phyloP scores from a whole-genome alignment of 2,797 vertebrate genomes.

The Alfaro cultratus region DNA sequence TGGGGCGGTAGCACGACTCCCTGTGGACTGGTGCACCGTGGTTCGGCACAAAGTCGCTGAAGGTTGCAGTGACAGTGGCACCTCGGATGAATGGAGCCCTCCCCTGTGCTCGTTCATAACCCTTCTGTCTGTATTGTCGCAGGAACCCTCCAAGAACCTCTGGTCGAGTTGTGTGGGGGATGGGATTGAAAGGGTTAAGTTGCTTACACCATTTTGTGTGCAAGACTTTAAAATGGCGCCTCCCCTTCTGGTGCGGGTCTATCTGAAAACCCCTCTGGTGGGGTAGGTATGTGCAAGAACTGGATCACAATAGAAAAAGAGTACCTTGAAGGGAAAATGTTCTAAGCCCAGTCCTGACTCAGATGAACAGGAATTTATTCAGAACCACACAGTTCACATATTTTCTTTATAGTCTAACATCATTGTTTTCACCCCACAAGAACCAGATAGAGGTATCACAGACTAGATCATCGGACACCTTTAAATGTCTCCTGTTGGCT shows the following conservation, averaged over 20 bases:
- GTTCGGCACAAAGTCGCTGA: constrained; percentile 11
- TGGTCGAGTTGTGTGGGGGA: constrained; percentile 17
- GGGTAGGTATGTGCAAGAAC: constrained; percentile 18
- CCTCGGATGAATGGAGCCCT: constrained; percentile 6
- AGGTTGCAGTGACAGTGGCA: background rate
- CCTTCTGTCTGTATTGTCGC: background rate
- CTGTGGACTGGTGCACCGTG: constrained; percentile 51
- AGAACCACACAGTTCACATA: background rate
- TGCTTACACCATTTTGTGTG: constrained; percentile 70
- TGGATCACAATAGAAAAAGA: background rate
- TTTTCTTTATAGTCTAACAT: constrained; percentile 6
- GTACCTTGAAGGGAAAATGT: background rate
- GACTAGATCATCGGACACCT: background rate
- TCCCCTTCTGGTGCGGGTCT: constrained; percentile 16
- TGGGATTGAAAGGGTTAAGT: constrained; percentile 68
- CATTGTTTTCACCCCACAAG: background rate
- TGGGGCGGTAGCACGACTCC: constrained; percentile 35
- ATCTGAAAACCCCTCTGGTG: constrained; percentile 16
- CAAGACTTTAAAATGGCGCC: constrained; percentile 69
- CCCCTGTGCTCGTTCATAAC: constrained; percentile 12
- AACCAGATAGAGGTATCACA: background rate
- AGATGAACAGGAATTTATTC: background rate
- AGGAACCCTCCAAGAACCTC: background rate
- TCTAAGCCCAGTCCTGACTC: constrained; percentile 11
- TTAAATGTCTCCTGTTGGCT: background rate